Evolutionary conservation across 37 sponge, comb jelly and placozoan genomes (phyloP), one percentile per base, ranked within the genome.

Genomic region (Mnemiopsis leidyi): DNA sequence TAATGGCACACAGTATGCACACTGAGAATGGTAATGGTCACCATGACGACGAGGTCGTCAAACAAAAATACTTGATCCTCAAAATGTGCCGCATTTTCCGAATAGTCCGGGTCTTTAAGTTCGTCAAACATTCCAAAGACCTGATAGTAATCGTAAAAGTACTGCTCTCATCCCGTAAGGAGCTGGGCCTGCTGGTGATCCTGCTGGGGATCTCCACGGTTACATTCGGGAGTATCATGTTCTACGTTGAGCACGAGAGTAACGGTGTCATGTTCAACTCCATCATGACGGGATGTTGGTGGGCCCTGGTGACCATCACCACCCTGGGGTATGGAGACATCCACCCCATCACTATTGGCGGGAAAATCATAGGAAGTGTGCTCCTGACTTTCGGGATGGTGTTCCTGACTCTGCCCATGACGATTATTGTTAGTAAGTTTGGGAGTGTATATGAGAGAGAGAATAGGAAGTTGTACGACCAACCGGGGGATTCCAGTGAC

Each of bases 401-500:
- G 75, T 71, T 71, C 75, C 75, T 71, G 75, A 71, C 75, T 5
- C 75, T 71, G 30, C 75, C 75, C 30, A 71, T 71, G 75, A 71
- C 75, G 20, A 71, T 71, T 28, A 71, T 71, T 28, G 75, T 71
- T 28, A 71, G 75, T 18, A 71, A 71, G 75, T 71, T 71, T 71
- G 75, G 75, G 30, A 71, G 30, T 71, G 75, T 71, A 28, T 71
- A 71, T 25, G 75, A 71, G 75, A 71, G 20, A 5, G 75, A 71
- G 75, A 71, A 71, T 71, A 71, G 75, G 75, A 71, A 71, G 75
- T 28, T 71, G 61, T 48, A 48, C 61, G 61, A 48, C 13, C 9
- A 48, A 48, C 9, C 13, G 13, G 9, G 9, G 13, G 61, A 48
- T 13, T n/a, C n/a, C n/a, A n/a, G n/a, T n/a, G n/a, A n/a, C n/a